These are phyloP conservation scores for Mirounga angustirostris DNA, from an alignment of 2,113 vertebrate genomes.

Conservation along the genomic window DNA sequence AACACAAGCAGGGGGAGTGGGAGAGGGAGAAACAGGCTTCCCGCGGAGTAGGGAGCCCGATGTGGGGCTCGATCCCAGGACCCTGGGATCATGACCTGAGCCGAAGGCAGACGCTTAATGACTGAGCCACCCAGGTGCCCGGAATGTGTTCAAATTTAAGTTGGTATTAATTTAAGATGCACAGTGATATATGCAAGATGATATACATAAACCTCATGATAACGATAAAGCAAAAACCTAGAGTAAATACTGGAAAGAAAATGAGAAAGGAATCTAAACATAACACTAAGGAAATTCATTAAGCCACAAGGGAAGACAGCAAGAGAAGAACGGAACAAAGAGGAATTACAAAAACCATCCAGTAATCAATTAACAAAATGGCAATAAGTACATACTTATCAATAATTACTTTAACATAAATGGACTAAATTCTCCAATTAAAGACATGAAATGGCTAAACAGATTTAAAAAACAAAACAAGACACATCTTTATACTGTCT, in stretches of 20 bases:
- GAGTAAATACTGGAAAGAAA: background rate
- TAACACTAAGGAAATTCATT: background rate
- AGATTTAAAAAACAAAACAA: background rate
- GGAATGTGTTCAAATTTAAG: background rate
- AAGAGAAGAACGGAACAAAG: background rate
- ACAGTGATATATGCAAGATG: background rate
- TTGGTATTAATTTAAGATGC: background rate
- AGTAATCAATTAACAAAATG: background rate
- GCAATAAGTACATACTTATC: background rate
- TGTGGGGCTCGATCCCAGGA: too few relatives aligned
- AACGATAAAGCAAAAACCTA: background rate
- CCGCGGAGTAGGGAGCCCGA: too few relatives aligned
- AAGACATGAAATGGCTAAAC: background rate
- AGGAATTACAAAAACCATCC: background rate
- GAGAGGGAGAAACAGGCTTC: too few relatives aligned
- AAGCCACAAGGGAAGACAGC: background rate
- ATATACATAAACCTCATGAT: background rate
- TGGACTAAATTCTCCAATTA: background rate
- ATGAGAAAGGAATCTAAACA: background rate
- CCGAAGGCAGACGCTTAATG: too few relatives aligned
- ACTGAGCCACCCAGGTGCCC: too few relatives aligned
- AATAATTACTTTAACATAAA: background rate
- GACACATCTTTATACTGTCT: background rate
- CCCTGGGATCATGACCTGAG: too few relatives aligned
- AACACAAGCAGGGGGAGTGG: too few relatives aligned